Evolutionary conservation across 2,797 vertebrate species (phyloP).

Genomic region (Gymnoscopelus braueri): DNA sequence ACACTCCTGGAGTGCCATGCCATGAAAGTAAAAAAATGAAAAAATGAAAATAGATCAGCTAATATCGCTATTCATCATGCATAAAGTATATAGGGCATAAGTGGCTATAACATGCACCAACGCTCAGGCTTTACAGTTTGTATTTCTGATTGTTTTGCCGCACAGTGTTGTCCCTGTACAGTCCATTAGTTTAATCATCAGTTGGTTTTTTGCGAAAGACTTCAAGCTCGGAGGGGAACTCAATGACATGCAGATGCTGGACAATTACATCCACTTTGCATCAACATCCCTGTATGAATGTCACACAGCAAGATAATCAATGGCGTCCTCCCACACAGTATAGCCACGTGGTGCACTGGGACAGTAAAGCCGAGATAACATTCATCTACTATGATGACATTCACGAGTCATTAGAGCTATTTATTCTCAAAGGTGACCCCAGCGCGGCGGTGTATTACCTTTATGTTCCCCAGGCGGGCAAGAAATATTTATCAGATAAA

Average conservation of each 20-base stretch:
- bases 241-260: background rate
- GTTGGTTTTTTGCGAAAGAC: background rate
- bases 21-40: too few species aligned
- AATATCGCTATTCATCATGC: too few species aligned
- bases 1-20: too few species aligned
- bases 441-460: slow-evolving; percentile 9
- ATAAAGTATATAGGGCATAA: too few species aligned
- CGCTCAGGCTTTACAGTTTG: too few species aligned
- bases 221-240: background rate
- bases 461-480: slow-evolving; percentile 7
- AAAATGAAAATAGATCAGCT: too few species aligned
- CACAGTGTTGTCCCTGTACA: too few species aligned
- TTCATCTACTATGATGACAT: background rate
- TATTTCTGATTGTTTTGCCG: too few species aligned
- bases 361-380: background rate
- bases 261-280: slow-evolving; percentile 19
- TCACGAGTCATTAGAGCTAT: slow-evolving; percentile 5
- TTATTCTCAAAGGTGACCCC: slow-evolving; percentile 15
- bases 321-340: slow-evolving; percentile 4
- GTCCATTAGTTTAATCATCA: slow-evolving; percentile 4
- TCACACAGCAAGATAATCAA: slow-evolving; percentile 12
- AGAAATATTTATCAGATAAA: slow-evolving; percentile 34
- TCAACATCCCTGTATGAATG: background rate
- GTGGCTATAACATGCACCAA: too few species aligned
- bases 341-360: background rate